phyloP scores from a whole-genome alignment of 2,888 invertebrate genomes.

The Zaprionus lineosus region DNA sequence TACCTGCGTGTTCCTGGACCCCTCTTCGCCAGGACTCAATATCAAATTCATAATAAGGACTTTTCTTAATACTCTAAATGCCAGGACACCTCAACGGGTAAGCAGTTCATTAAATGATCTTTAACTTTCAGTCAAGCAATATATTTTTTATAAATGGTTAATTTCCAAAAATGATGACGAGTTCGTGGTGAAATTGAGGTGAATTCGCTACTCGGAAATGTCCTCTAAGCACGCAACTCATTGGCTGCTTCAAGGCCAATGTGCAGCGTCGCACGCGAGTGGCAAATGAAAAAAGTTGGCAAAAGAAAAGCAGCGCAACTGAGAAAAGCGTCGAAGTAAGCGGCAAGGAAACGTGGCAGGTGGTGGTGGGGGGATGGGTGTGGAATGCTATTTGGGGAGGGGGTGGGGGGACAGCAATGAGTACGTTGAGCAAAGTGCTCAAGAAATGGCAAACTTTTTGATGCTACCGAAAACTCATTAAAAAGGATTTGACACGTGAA shows the following conservation, averaged over 20 bases:
- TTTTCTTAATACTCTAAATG: too few species aligned
- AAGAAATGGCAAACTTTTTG: slow-evolving; percentile 79
- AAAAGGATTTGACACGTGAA: slow-evolving; percentile 81
- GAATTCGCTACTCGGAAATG: too few species aligned
- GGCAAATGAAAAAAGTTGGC: slow-evolving; percentile 52
- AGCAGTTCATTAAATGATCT: too few species aligned
- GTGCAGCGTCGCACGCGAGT: slow-evolving; percentile 30
- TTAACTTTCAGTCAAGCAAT: neutral
- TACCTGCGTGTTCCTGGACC: too few species aligned
- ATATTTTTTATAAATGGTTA: too few species aligned
- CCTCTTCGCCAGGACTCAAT: too few species aligned
- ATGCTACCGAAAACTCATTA: slow-evolving; percentile 80
- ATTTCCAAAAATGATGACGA: too few species aligned
- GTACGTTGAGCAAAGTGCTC: slow-evolving; percentile 48
- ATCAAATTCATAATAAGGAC: too few species aligned
- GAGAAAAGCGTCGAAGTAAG: neutral
- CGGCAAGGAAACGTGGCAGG: slow-evolving; percentile 13
- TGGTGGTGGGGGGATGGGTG: neutral
- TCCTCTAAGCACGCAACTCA: slow-evolving; percentile 1
- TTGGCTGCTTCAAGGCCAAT: slow-evolving; percentile 29
- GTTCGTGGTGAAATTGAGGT: neutral
- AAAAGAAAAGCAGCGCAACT: neutral
- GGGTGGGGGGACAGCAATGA: slow-evolving; percentile 6
- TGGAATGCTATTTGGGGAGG: neutral
- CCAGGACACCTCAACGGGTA: too few species aligned